Evolutionary conservation across 2,797 vertebrate species (phyloP).

Genomic region (Mormyrus hasselquistii): DNA sequence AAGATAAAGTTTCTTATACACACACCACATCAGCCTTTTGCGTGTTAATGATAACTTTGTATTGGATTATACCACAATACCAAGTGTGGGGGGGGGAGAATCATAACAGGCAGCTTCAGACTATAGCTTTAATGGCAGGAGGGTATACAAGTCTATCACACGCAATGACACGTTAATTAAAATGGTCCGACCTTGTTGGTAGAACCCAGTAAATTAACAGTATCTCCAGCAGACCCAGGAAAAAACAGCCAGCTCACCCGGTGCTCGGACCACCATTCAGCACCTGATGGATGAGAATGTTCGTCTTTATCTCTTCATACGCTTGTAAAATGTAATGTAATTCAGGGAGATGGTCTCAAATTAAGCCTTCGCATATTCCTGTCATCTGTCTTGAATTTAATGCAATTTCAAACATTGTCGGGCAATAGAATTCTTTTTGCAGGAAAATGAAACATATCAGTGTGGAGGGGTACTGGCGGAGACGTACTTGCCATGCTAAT

Average conservation of each 20-base stretch:
- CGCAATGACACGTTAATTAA: background rate
- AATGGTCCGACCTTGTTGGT: background rate
- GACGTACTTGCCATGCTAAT: background rate
- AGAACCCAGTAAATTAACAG: background rate
- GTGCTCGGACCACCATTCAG: background rate
- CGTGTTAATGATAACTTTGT: background rate
- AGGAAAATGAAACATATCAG: background rate
- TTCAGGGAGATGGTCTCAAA: background rate
- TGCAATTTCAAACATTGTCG: background rate
- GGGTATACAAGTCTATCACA: background rate
- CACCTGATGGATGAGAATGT: background rate
- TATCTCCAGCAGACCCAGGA: background rate
- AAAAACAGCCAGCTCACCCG: background rate
- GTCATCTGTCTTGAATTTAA: background rate
- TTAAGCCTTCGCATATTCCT: background rate
- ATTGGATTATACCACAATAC: background rate
- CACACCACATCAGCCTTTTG: background rate
- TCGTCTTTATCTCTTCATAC: background rate
- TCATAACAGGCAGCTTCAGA: background rate
- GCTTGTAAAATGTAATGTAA: background rate
- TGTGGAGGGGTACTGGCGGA: background rate
- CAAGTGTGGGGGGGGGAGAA: background rate
- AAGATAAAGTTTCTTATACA: background rate
- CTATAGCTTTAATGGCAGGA: background rate
- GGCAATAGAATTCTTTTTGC: background rate